Base-by-base conservation (phyloP, 2,113 vertebrate species). In the Phoxinus phoxinus region DNA sequence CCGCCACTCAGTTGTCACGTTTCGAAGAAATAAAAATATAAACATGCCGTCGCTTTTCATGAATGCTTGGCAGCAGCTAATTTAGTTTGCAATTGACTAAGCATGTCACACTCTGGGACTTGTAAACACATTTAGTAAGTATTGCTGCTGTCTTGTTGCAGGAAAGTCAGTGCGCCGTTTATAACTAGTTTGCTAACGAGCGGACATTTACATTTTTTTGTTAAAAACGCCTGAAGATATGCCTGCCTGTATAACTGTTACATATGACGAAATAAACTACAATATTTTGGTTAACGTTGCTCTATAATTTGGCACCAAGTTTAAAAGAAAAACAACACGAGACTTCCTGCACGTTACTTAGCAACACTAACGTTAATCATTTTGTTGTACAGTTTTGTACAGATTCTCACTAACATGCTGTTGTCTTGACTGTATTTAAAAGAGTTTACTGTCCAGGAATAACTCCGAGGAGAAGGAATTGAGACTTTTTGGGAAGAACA, bases 111-210 rank as follows among this genome's bases (percentile, higher is more conserved):
- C 23, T 63, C 27, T 35, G 27, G 48, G 51, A 17, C 48, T 21
- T 76, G 44, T 30, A 77, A 77, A 35, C 46, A 77, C 27, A 25
- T 41, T 37, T 61, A 44, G 56, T 80, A 80, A 63, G 56, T 80
- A 80, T 44, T 17, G 11, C 23, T 41, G 32, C 10, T 78, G 27
- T 19, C 27, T 23, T 44, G 67, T 35, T 56, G 21, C 4, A 25
- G 23, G 21, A 61, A 30, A 78, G 10, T 25, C 1, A 19, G 11
- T 3, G 21, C 11, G 11, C 12, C 30, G 53, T 56, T 5, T 59
- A 59, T 59, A n/a, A n/a, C n/a, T n/a, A 41, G n/a, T 44, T 80
- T 17, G 35, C 13, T 44, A 46, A 73, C 35, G 23, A 58, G 11
- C 21, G 8, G 3, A 10, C 9, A 51, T 2, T 21, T n/a, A n/a